Evolutionary conservation across 2,113 vertebrate genomes (phyloP).

Genomic region (Abramis brama): DNA sequence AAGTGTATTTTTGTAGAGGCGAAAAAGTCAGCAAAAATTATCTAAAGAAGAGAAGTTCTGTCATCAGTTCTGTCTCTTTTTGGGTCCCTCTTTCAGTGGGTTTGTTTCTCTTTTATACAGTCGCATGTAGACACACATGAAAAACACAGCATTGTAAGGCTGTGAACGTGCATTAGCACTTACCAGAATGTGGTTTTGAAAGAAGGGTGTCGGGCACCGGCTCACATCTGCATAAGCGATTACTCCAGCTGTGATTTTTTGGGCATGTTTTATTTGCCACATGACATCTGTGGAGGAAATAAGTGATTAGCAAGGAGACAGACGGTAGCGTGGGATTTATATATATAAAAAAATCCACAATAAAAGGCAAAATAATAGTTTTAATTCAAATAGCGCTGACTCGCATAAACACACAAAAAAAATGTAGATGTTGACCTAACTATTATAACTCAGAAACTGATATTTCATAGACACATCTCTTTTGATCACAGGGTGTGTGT

Average conservation of each 20-base stretch:
- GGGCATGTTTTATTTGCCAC: slow-evolving; percentile 88
- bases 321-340: neutral
- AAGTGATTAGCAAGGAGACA: slow-evolving; percentile 47
- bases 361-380: neutral
- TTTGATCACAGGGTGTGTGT: neutral
- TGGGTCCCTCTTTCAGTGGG: neutral
- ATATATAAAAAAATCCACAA: neutral
- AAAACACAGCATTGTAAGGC: neutral
- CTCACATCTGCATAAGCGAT: slow-evolving; percentile 86
- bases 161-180: slow-evolving; percentile 61
- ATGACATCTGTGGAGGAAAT: slow-evolving; percentile 79
- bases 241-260: slow-evolving; percentile 85
- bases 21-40: too few species aligned
- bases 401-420: neutral
- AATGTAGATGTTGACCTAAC: neutral
- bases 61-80: neutral
- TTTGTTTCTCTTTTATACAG: neutral
- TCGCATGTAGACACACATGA: slow-evolving; percentile 5
- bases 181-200: slow-evolving; percentile 79
- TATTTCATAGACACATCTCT: neutral
- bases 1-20: neutral
- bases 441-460: neutral
- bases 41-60: neutral
- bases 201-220: slow-evolving; percentile 77
- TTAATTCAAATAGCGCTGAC: neutral